phyloP scores from a whole-genome alignment of 2,113 vertebrate genomes.

The Scophthalmus maximus region DNA sequence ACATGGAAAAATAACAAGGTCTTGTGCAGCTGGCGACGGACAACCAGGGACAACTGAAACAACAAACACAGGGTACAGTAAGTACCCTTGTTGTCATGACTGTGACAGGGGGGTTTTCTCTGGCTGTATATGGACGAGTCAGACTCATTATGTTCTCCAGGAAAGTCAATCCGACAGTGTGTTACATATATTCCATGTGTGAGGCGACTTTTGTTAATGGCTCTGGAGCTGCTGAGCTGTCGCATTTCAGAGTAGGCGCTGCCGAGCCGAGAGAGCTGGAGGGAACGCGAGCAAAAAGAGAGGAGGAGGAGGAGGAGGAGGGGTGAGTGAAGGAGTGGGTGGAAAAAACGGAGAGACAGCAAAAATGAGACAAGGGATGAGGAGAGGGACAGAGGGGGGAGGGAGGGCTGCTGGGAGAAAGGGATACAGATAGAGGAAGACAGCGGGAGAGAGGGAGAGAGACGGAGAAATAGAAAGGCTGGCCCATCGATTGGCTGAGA shows the following conservation, averaged over 20 bases:
- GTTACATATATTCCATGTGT: conserved; percentile 60
- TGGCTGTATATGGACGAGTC: conserved; percentile 34
- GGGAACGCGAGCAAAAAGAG: conserved; percentile 45
- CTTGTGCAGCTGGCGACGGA: conserved; percentile 8
- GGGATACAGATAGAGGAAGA: conserved; percentile 61
- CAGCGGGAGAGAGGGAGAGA: conserved; percentile 48
- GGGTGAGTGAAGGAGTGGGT: conserved; percentile 45
- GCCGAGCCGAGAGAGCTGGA: conserved; percentile 53
- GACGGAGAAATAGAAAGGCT: conserved; percentile 73
- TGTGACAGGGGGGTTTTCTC: conserved; percentile 6
- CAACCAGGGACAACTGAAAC: conserved; percentile 16
- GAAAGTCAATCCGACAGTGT: conserved; percentile 42
- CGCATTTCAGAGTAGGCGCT: conserved; percentile 72
- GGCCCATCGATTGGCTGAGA: conserved; percentile 83
- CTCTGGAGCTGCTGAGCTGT: conserved; percentile 78
- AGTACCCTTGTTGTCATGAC: conserved; percentile 30
- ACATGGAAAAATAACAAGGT: conserved; percentile 24
- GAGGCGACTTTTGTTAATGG: conserved; percentile 71
- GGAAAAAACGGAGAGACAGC: conserved; percentile 69
- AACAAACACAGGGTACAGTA: background rate
- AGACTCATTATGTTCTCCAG: conserved; percentile 41
- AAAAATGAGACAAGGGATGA: conserved; percentile 73
- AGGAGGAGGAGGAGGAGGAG: background rate
- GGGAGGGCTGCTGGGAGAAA: conserved; percentile 27
- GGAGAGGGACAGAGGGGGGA: conserved; percentile 17